Conservation (phyloP, 1,140 invertebrate genomes). For the Nebria ingens region DNA sequence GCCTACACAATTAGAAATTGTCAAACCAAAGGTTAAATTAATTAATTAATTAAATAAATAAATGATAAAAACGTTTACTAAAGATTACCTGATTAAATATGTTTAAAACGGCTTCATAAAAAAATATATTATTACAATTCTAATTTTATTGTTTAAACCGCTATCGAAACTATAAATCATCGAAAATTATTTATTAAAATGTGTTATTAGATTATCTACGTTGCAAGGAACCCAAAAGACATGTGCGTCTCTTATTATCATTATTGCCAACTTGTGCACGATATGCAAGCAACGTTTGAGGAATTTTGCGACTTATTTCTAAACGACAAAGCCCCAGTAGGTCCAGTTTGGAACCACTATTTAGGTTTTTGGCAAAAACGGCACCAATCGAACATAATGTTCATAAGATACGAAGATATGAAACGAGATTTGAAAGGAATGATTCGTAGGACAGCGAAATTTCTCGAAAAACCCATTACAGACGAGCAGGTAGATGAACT, state of each 20-base stretch:
- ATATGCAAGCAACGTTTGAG: conserved; percentile 61
- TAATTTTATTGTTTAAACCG: too few relatives aligned
- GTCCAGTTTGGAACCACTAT: conserved; percentile 62
- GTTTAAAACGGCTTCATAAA: neutral
- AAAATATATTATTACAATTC: neutral
- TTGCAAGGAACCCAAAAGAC: conserved; percentile 88
- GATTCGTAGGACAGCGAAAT: conserved; percentile 57
- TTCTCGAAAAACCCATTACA: conserved; percentile 55
- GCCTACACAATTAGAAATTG: conserved; percentile 50
- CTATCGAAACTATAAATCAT: too few relatives aligned
- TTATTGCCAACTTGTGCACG: conserved; percentile 63
- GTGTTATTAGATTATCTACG: conserved; percentile 69
- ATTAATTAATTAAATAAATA: conserved; percentile 2
- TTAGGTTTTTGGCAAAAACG: conserved; percentile 60
- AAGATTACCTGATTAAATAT: conserved; percentile 3
- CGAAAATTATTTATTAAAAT: conserved; percentile 5
- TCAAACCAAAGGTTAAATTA: conserved; percentile 73
- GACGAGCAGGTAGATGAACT: conserved; percentile 55
- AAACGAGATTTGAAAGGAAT: conserved; percentile 54
- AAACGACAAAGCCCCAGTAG: conserved; percentile 52
- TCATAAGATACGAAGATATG: conserved; percentile 81
- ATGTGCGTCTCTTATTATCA: conserved; percentile 86
- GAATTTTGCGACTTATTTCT: conserved; percentile 73
- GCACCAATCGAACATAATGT: conserved; percentile 63
- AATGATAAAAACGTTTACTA: neutral